Conservation (phyloP, 2,797 vertebrate genomes). For the Mastacembelus armatus region DNA sequence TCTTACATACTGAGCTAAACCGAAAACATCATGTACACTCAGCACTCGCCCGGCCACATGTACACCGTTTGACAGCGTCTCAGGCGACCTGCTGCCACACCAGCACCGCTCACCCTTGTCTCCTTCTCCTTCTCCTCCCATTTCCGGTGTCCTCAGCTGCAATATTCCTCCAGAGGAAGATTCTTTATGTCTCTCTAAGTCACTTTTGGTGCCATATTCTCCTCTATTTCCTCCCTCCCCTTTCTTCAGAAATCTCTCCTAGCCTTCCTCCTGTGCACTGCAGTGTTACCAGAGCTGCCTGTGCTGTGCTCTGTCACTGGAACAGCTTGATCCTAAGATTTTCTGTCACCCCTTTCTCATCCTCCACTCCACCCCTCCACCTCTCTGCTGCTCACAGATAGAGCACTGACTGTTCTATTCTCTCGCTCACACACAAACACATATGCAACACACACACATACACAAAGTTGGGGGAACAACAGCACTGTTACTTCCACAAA, state of each 20-base stretch:
- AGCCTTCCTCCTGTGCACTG: slow-evolving; percentile 17
- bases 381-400: slow-evolving; percentile 40
- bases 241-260: slow-evolving; percentile 4
- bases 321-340: slow-evolving; percentile 52
- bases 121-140: slow-evolving; percentile 26
- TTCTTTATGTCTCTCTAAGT: slow-evolving; percentile 32
- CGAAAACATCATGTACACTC: slow-evolving; percentile 1
- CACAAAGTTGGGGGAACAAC: slow-evolving; percentile 18
- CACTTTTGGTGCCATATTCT: slow-evolving; percentile 21
- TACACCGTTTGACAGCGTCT: slow-evolving; percentile 48
- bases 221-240: slow-evolving; percentile 4
- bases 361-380: slow-evolving; percentile 8
- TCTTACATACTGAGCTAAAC: slow-evolving; percentile 23
- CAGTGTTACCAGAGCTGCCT: slow-evolving; percentile 51
- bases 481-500: slow-evolving; percentile 53
- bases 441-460: slow-evolving; percentile 7
- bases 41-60: slow-evolving; percentile 5
- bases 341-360: slow-evolving; percentile 33
- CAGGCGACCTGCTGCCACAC: slow-evolving; percentile 43
- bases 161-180: slow-evolving; percentile 6
- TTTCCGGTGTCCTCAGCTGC: slow-evolving; percentile 40
- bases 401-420: slow-evolving; percentile 44
- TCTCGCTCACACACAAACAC: background rate
- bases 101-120: slow-evolving; percentile 27
- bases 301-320: slow-evolving; percentile 49